Evolutionary conservation across 2,113 vertebrate genomes (phyloP).

Genomic region (Oreochromis spilurus): DNA sequence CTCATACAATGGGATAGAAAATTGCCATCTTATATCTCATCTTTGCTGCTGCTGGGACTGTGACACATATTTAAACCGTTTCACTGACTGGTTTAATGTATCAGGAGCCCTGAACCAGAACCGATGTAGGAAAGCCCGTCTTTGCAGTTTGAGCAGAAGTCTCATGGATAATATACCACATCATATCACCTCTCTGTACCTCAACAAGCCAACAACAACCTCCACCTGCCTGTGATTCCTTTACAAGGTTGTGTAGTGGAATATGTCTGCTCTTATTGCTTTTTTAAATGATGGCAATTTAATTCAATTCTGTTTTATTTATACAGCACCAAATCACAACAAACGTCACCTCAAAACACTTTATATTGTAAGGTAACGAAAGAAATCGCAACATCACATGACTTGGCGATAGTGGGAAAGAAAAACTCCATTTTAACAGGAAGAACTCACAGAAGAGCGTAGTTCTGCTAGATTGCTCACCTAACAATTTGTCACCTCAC

Average conservation of each 20-base stretch:
- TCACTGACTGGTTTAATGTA: background rate
- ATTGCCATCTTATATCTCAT: slow-evolving; percentile 21
- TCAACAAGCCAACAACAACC: background rate
- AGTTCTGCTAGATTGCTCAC: background rate
- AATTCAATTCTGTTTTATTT: background rate
- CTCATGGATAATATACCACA: background rate
- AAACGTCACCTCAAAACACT: background rate
- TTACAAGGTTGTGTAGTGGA: background rate
- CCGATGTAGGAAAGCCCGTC: background rate
- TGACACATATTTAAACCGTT: background rate
- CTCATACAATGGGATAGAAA: background rate
- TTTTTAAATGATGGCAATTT: background rate
- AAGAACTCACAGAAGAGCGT: background rate
- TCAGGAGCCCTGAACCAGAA: background rate
- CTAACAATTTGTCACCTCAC: background rate
- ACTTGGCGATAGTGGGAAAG: background rate
- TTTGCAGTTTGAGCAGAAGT: background rate
- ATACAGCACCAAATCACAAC: background rate
- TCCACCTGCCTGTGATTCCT: background rate
- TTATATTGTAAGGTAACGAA: background rate
- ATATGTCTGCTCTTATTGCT: background rate
- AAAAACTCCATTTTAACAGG: background rate
- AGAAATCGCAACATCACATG: background rate
- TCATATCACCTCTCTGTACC: background rate
- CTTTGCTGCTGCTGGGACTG: background rate